These are phyloP conservation scores for Andrena camellia DNA, from an alignment of 2,888 invertebrate species.

Conservation along the genomic window DNA sequence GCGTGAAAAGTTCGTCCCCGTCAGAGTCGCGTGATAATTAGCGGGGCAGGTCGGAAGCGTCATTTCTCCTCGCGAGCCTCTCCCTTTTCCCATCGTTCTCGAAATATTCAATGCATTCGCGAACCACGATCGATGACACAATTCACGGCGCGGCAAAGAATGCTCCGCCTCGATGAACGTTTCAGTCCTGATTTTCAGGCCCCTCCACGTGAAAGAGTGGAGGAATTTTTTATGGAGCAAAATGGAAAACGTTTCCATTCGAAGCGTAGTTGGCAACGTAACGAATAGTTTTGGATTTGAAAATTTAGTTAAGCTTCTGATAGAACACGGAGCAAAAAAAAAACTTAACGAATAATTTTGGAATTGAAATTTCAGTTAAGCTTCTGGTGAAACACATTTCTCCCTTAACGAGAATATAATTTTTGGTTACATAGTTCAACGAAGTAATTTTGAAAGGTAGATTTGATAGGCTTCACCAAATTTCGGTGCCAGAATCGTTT, in stretches of 20 bases:
- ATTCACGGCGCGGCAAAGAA: slow-evolving; percentile 32
- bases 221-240: slow-evolving; percentile 10
- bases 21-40: slow-evolving; percentile 52
- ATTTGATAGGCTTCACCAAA: too few species aligned
- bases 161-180: slow-evolving; percentile 22
- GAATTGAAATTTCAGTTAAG: too few species aligned
- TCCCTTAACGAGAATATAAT: too few species aligned
- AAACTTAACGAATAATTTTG: too few species aligned
- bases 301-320: too few species aligned
- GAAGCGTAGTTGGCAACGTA: too few species aligned
- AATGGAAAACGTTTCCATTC: not conserved
- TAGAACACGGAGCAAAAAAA: too few species aligned
- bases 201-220: not conserved
- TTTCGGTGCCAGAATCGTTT: too few species aligned
- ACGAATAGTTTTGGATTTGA: too few species aligned
- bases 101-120: slow-evolving; percentile 53
- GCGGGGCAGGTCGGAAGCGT: slow-evolving; percentile 40
- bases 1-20: slow-evolving; percentile 45
- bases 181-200: slow-evolving; percentile 24
- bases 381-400: too few species aligned
- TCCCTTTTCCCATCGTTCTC: slow-evolving; percentile 8
- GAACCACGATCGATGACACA: slow-evolving; percentile 61
- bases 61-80: slow-evolving; percentile 23
- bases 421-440: too few species aligned
- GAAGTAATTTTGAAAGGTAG: too few species aligned